Conservation (phyloP, 1,140 invertebrate species). For the Cydia amplana region DNA sequence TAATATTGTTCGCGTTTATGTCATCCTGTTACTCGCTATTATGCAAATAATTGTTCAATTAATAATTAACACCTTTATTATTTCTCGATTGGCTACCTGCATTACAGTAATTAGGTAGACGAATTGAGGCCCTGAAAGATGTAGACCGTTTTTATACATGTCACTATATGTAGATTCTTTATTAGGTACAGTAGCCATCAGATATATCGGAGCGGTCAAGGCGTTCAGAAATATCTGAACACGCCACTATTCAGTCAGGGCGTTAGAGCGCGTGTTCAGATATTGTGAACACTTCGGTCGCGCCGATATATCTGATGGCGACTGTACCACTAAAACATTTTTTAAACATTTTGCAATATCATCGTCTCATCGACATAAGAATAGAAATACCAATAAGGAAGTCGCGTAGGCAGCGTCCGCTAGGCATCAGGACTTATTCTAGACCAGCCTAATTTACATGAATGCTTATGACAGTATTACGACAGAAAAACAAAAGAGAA, state of each 20-base stretch:
- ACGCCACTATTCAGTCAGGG: too few species aligned
- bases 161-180: not conserved
- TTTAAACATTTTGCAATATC: not conserved
- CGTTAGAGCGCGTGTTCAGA: too few species aligned
- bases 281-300: too few species aligned
- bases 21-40: slow-evolving; percentile 7
- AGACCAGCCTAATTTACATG: slow-evolving; percentile 1
- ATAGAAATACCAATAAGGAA: slow-evolving; percentile 7
- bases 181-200: too few species aligned
- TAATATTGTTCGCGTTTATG: slow-evolving; percentile 10
- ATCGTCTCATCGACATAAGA: slow-evolving; percentile 3
- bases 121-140: too few species aligned
- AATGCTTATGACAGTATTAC: not conserved
- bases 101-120: too few species aligned
- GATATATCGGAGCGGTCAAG: too few species aligned
- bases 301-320: too few species aligned
- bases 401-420: not conserved
- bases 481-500: slow-evolving; percentile 1
- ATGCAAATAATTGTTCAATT: slow-evolving; percentile 17
- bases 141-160: not conserved
- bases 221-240: too few species aligned
- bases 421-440: not conserved
- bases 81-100: too few species aligned
- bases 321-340: not conserved
- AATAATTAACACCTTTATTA: not conserved